These are phyloP conservation scores for Macrobrachium nipponense DNA, from an alignment of 1,140 invertebrate species.

Conservation along the genomic window DNA sequence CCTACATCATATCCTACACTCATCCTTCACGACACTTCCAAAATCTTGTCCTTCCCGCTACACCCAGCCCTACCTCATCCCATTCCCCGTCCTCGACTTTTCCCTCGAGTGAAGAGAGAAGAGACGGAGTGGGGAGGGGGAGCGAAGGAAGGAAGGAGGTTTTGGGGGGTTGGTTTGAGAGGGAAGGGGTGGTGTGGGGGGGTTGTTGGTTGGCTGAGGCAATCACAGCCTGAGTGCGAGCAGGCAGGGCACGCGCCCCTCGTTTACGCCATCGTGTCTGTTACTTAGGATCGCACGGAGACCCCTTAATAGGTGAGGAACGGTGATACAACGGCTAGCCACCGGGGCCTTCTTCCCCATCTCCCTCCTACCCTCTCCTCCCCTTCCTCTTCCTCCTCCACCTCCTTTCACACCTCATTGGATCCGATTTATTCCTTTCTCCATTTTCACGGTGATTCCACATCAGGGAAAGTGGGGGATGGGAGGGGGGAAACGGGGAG, in stretches of 20 bases:
- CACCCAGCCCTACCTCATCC: not conserved
- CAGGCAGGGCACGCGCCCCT: slow-evolving; percentile 48
- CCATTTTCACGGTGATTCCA: slow-evolving; percentile 25
- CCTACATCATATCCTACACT: too few relatives aligned
- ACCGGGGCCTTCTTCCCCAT: not conserved
- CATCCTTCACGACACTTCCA: too few relatives aligned
- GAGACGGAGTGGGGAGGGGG: slow-evolving; percentile 5
- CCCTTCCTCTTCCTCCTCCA: not conserved
- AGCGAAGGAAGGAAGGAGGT: not conserved
- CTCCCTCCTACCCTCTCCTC: not conserved
- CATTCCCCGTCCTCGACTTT: not conserved
- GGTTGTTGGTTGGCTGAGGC: slow-evolving; percentile 11
- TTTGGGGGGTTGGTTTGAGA: not conserved
- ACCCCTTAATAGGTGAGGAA: slow-evolving; percentile 50
- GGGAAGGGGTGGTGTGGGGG: not conserved
- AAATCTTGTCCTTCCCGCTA: not conserved
- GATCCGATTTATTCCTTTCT: slow-evolving; percentile 32
- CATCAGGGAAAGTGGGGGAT: slow-evolving; percentile 2
- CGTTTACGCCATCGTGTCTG: slow-evolving; percentile 47
- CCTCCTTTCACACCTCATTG: slow-evolving; percentile 34
- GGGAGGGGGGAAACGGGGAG: not conserved
- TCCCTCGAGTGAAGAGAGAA: not conserved
- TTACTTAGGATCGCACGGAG: slow-evolving; percentile 56
- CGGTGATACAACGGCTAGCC: slow-evolving; percentile 37
- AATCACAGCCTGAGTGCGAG: slow-evolving; percentile 32